Conservation (phyloP, 2,797 vertebrate species). For the Zalophus californianus region DNA sequence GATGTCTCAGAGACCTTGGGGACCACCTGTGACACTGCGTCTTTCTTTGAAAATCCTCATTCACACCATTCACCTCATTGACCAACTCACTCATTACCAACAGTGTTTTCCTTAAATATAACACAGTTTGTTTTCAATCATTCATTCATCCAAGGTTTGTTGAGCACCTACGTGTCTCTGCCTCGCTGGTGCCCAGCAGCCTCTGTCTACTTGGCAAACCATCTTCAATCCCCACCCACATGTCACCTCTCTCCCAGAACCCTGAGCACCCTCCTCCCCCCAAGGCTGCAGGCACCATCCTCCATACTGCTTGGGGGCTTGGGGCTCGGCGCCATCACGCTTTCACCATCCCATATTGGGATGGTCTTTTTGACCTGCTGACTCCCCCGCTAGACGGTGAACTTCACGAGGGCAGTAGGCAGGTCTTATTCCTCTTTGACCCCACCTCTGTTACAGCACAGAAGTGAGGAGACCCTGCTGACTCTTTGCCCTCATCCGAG, state of each 20-base stretch:
- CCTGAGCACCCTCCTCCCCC: background rate
- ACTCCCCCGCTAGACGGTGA: background rate
- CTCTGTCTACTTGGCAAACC: background rate
- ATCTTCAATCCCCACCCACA: background rate
- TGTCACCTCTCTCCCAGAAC: background rate
- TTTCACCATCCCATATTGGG: accelerated
- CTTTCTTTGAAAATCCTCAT: background rate
- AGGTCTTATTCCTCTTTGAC: background rate
- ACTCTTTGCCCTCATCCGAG: background rate
- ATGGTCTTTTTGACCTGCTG: background rate
- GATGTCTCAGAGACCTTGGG: background rate
- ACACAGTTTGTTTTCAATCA: background rate
- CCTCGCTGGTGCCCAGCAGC: background rate
- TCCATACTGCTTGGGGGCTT: too few species aligned
- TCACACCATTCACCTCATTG: background rate
- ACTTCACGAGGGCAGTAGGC: background rate
- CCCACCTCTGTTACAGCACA: background rate
- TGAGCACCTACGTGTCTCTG: background rate
- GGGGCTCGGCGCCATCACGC: background rate
- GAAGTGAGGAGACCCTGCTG: background rate
- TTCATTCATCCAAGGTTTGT: background rate
- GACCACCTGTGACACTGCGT: background rate
- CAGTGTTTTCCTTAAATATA: background rate
- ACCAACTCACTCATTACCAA: background rate
- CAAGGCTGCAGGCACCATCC: background rate